Base-by-base conservation (phyloP, 2,888 invertebrate species). In the Ommatoiulus sabulosus region DNA sequence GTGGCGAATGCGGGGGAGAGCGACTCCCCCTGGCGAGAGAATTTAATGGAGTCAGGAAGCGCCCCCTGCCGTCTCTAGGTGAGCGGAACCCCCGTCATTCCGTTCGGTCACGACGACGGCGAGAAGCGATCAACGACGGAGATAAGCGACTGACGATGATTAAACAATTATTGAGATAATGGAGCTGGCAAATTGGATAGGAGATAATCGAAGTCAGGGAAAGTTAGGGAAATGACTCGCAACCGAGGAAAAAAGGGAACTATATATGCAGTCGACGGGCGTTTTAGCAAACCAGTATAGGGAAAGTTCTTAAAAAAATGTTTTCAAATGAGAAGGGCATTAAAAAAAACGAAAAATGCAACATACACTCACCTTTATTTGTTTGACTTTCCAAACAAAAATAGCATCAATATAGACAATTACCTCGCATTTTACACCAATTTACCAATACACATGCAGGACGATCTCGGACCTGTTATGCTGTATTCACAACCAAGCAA, bases 151-250 rank as follows among this genome's bases (percentile, higher is more conserved):
- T 0, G 20, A 72, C 72, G 72, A 72, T 72, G 72, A 72, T 72
- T 72, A 24, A 72, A 72, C 72, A 72, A 72, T 72, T 72, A 72
- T 72, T 72, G 20, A 72, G 72, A 72, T 72, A 72, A 72, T 72
- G 7, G 24, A 24, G 72, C 63, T 20, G 63, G 63, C 63, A 63
- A 63, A 20, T 63, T 63, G 63, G 63, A n/a, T n/a, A 1, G 12
- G 17, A 17, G 17, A 57, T 17, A 57, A 17, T 57, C 15, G 57
- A 17, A 57, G 57, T 63, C 20, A 63, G 63, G 63, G 63, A 20
- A 20, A 63, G 63, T 63, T n/a, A 63, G 7, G 63, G 57, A 57
- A 57, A 17, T 57, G 12, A 4, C 17, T 46, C 46, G 12, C 8
- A 12, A 12, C 12, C 12, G 46, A 46, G 46, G 46, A 12, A 46